Base-by-base conservation (phyloP, 2,113 vertebrate species). In the Dermatemys mawii region DNA sequence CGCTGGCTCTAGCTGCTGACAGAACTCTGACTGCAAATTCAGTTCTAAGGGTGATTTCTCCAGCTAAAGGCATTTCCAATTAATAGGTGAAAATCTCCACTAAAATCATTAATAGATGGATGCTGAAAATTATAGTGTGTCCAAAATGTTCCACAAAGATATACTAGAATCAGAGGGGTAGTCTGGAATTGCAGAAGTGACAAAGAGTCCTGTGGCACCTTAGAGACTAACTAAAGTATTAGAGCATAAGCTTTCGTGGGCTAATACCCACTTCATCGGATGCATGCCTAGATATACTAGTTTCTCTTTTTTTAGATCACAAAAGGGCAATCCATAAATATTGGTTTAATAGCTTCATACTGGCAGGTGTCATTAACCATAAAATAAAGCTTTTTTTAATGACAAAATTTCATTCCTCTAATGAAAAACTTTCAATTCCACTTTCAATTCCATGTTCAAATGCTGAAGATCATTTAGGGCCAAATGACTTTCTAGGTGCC, bases 1-100 rank as follows among this genome's bases (percentile, higher is more conserved):
- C 89, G 24, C 8, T 24, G 44, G 76, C 93, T 91, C 35, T 29
- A 94, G 87, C 78, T 84, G 53, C 80, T 95, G 90, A 94, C 48
- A 29, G 14, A 4, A 27, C 54, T 94, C 73, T 95, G 96, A 96
- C 96, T 70, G 49, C 87, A 95, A 88, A 81, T 96, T 97, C 51
- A 92, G 35, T 51, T 96, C 44, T 93, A 88, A 27, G 22, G 80
- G 48, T 32, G 60, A 70, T 53, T 94, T 83, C 55, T 87, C 35
- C 86, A 87, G 0, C 5, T 63, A 76, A 63, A 9, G 2, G 92
- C 50, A n/a, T 54, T 88, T 76, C 89, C 54, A 91, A 24, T 83
- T 29, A 83, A 11, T 5, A 93, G 29, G 50, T n/a, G 80, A 91
- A 87, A 87, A 91, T 90, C 63, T 50, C 29, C 88, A 90, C 22